Percentiles rank a stretch among this genome's conserved stretches.
phyloP scores from a whole-genome alignment of 2,797 vertebrate species.

The Pangasius mekongensis region DNA sequence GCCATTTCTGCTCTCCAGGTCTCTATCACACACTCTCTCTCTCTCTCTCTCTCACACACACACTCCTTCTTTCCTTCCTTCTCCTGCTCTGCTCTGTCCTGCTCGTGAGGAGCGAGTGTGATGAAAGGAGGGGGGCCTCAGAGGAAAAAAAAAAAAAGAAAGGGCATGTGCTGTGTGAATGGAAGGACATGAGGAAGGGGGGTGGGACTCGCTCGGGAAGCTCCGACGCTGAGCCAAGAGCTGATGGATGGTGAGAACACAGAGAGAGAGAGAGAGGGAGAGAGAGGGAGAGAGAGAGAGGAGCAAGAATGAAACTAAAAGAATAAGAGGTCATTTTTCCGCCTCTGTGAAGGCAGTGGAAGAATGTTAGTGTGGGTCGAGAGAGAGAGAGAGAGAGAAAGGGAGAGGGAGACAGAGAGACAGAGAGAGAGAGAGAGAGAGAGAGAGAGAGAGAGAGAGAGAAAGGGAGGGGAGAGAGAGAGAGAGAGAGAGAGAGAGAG shows the following conservation, averaged over 20 bases:
- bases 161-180: slow-evolving; percentile 40
- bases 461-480: slow-evolving; percentile 4
- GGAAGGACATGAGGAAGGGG: slow-evolving; percentile 31
- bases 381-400: slow-evolving; percentile 42
- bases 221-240: neutral
- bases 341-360: slow-evolving; percentile 41
- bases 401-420: slow-evolving; percentile 9
- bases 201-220: slow-evolving; percentile 17
- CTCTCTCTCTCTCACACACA: slow-evolving; percentile 19
- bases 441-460: slow-evolving; percentile 45
- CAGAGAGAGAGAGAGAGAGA: neutral
- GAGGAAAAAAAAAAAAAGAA: slow-evolving; percentile 26
- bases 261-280: neutral
- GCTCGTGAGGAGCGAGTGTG: slow-evolving; percentile 37
- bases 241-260: neutral
- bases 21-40: neutral
- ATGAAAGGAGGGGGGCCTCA: neutral
- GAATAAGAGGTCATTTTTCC: slow-evolving; percentile 47
- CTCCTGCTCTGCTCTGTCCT: slow-evolving; percentile 30
- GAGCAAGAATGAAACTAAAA: slow-evolving; percentile 28
- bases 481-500: slow-evolving; percentile 1
- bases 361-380: slow-evolving; percentile 51
- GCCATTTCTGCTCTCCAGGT: slow-evolving; percentile 5
- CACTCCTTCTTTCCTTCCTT: slow-evolving; percentile 9
- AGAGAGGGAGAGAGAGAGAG: slow-evolving; percentile 16